Base-by-base conservation (phyloP, 1,140 invertebrate species). In the Caenorhabditis inopinata region DNA sequence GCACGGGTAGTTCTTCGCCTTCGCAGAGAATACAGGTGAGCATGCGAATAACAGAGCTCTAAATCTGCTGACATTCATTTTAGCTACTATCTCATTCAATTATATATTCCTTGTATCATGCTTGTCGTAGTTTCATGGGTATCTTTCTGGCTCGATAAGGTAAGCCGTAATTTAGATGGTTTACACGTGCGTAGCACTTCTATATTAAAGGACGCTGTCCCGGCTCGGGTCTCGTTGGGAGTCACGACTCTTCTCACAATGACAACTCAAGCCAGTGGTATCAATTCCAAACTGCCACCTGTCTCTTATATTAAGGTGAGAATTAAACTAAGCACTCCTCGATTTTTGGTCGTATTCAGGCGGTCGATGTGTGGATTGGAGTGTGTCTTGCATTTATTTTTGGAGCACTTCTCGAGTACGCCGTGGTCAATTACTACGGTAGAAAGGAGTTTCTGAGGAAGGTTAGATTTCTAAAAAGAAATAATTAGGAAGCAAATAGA, bases 311-410 rank as follows among this genome's bases (percentile, higher is more conserved):
- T 95, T 46, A 97, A 97, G 90, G 88, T 87, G 78, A 74, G 53
- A 21, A 21, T 45, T 42, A n/a, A n/a, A 35, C n/a, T n/a, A n/a
- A n/a, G n/a, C n/a, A n/a, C n/a, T n/a, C n/a, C n/a, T n/a, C n/a
- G n/a, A n/a, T n/a, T n/a, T n/a, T n/a, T n/a, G n/a, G n/a, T n/a
- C n/a, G n/a, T n/a, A 7, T 42, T 42, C 16, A 85, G 84, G 89
- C 96, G 79, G 96, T 97, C 83, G 96, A 97, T 89, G 94, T 97
- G 47, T 97, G 96, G 96, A 97, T 95, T 53, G 96, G 96, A 38
- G 95, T 96, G 16, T 97, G 96, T 90, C 49, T 96, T 79, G 96
- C 95, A 21, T 97, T 97, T 90, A 95, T 97, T 18, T 97, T 97
- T 89, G 95, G 95, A 29, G 95, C 96, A n/a, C 90, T 97, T 80